Base-by-base conservation (phyloP, 2,113 vertebrate genomes). In the Dasyornis broadbenti region DNA sequence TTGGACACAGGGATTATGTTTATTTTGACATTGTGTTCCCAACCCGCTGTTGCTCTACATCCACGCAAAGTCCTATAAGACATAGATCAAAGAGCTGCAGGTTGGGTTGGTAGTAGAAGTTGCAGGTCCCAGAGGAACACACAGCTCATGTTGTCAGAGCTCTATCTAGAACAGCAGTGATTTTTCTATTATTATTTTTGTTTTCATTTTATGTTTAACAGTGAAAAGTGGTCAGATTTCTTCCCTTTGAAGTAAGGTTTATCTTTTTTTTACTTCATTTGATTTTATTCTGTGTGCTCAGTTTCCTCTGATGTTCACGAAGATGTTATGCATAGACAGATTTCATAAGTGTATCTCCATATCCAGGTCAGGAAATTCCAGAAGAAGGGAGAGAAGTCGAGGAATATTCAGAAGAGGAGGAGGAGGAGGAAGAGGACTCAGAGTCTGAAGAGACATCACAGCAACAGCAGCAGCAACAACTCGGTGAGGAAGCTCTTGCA, bases 321-420 rank as follows among this genome's bases (percentile, higher is more conserved):
- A 80, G 35, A 13, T 44, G 39, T 5, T 77, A n/a, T 0, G 1
- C 1, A 0, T 78, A 72, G 60, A 42, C 26, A 56, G 40, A 45
- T 82, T 53, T 82, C 66, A 3, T 70, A 84, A 75, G 13, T 49
- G 2, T 64, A 6, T 89, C 40, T 90, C 92, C 61, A 26, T 88
- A 89, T 97, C 44, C 92, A 99, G 99, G 99, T 90, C 99, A 99
- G 96, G 99, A 99, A 73, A 97, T 99, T 85, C 99, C 99, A 49
- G 99, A 99, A 87, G 99, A 99, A 53, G 99, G 99, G 22, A 98
- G 98, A 30, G 99, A 99, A 84, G 98, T 99, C 40, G 99, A 99
- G 49, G 98, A 98, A 45, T 98, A 98, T 93, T 98, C 98, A 50
- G 98, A 98, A 84, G 97, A 98, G 0, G 98, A 98, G 1, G 98